Evolutionary conservation across 2,888 invertebrate genomes (phyloP).

Genomic region (Lampropteryx suffumata): DNA sequence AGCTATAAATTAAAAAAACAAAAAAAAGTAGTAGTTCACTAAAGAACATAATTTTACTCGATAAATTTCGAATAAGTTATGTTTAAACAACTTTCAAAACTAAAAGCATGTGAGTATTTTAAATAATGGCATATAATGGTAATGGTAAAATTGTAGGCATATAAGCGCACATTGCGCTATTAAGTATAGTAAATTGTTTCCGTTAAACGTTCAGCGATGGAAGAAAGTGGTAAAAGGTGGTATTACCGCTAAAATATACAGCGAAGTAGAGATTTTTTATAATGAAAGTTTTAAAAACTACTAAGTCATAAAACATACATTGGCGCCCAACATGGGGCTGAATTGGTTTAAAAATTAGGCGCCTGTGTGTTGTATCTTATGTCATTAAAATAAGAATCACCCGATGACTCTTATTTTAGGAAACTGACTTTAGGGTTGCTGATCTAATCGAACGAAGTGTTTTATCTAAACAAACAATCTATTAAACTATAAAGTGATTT

Average conservation of each 20-base stretch:
- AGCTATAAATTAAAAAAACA: too few relatives aligned
- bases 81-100: too few relatives aligned
- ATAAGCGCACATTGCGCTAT: constrained; percentile 6
- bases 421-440: too few relatives aligned
- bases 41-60: too few relatives aligned
- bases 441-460: constrained; percentile 1
- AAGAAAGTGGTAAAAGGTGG: constrained; percentile 16
- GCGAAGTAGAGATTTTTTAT: not conserved
- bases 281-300: not conserved
- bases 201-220: constrained; percentile 13
- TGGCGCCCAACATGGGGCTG: constrained; percentile 8
- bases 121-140: not conserved
- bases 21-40: too few relatives aligned
- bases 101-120: too few relatives aligned
- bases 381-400: too few relatives aligned
- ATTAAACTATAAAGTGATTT: constrained; percentile 34
- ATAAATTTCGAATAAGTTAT: too few relatives aligned
- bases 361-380: too few relatives aligned
- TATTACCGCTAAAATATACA: constrained; percentile 15
- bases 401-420: too few relatives aligned
- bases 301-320: not conserved
- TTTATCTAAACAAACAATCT: constrained; percentile 8
- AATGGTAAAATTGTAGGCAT: constrained; percentile 9
- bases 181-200: constrained; percentile 16
- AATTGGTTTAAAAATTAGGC: too few relatives aligned